These are phyloP conservation scores for Ptilodon capucinus DNA, from an alignment of 2,888 invertebrate genomes.

Conservation along the genomic window DNA sequence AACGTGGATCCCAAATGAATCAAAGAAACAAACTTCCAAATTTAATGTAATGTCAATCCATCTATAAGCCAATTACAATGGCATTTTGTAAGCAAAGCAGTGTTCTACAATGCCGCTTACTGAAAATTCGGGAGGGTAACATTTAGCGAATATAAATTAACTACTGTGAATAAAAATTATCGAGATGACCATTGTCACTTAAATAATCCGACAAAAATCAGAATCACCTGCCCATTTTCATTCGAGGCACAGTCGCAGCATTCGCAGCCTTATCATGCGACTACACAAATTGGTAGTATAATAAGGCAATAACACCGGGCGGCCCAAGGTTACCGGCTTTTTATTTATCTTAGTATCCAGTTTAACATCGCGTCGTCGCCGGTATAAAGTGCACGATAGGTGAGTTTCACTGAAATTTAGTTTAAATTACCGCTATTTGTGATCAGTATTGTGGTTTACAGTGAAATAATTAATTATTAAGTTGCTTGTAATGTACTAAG, in stretches of 20 bases:
- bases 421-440: not conserved
- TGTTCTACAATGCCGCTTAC: too few relatives aligned
- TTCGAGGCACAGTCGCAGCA: too few relatives aligned
- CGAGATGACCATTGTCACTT: too few relatives aligned
- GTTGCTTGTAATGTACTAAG: too few relatives aligned
- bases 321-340: constrained; percentile 27
- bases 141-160: too few relatives aligned
- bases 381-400: constrained; percentile 8
- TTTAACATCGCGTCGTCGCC: constrained; percentile 3
- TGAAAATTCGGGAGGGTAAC: too few relatives aligned
- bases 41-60: too few relatives aligned
- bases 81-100: too few relatives aligned
- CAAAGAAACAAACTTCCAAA: too few relatives aligned
- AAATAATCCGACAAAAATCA: not conserved
- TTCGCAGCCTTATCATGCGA: not conserved
- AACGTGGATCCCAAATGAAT: too few relatives aligned
- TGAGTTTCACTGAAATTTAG: constrained; percentile 4
- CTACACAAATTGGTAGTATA: constrained; percentile 17
- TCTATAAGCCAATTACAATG: too few relatives aligned
- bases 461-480: not conserved
- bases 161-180: too few relatives aligned
- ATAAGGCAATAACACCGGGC: constrained; percentile 22
- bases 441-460: not conserved
- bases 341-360: constrained; percentile 2
- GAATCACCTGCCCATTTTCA: not conserved